Conservation (phyloP, 2,888 invertebrate genomes). For the Loripinus fragilis region DNA sequence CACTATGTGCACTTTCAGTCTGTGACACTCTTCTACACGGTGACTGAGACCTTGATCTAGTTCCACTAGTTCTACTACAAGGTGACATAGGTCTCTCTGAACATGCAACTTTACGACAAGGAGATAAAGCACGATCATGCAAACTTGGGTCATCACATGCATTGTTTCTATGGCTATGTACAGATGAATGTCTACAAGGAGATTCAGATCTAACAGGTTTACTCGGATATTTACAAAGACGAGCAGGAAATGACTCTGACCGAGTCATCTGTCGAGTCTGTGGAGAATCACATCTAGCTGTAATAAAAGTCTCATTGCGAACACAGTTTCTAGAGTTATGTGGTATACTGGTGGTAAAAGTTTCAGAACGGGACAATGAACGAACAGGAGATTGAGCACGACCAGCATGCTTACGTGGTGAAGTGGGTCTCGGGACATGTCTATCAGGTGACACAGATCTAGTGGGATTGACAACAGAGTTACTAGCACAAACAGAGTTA, state of each 20-base stretch:
- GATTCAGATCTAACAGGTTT: slow-evolving; percentile 41
- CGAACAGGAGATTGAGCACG: slow-evolving; percentile 53
- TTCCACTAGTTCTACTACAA: slow-evolving; percentile 32
- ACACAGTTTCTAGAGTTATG: slow-evolving; percentile 38
- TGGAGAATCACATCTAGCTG: slow-evolving; percentile 52
- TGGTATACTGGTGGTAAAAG: slow-evolving; percentile 56
- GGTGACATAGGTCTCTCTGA: slow-evolving; percentile 36
- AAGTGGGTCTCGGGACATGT: slow-evolving; percentile 31
- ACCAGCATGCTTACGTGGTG: slow-evolving; percentile 36
- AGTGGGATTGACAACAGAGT: slow-evolving; percentile 38
- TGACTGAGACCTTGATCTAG: slow-evolving; percentile 44
- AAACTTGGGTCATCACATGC: slow-evolving; percentile 27
- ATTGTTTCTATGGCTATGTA: slow-evolving; percentile 12
- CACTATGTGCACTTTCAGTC: neutral
- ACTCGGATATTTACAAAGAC: slow-evolving; percentile 32
- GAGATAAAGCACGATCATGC: slow-evolving; percentile 44
- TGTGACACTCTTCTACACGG: slow-evolving; percentile 17
- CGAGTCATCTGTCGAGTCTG: slow-evolving; percentile 41
- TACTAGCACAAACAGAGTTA: slow-evolving; percentile 12
- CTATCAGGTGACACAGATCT: slow-evolving; percentile 36
- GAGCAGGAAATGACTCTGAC: slow-evolving; percentile 39
- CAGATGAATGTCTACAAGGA: slow-evolving; percentile 53
- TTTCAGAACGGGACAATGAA: slow-evolving; percentile 55
- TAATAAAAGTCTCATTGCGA: slow-evolving; percentile 40
- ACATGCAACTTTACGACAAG: slow-evolving; percentile 29